A percentile compares a stretch with the other conserved stretches of the same genome.
phyloP scores from a whole-genome alignment of 2,888 invertebrate species.

The Drosophila fulvimacula region DNA sequence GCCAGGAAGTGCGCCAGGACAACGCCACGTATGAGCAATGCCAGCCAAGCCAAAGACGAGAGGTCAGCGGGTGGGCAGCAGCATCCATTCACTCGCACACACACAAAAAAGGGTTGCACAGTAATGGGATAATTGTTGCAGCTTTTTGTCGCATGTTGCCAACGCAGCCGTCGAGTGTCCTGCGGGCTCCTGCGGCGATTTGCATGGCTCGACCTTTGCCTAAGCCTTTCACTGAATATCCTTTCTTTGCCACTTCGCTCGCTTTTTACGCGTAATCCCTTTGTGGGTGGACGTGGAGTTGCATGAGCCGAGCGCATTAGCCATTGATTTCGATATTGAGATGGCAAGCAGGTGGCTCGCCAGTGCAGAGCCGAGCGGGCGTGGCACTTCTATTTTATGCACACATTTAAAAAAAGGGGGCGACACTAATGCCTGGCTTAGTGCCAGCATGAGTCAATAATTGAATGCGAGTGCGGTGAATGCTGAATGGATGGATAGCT shows the following conservation, averaged over 20 bases:
- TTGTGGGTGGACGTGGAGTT: conserved; percentile 69
- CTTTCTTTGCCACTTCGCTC: conserved; percentile 18
- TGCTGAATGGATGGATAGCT: conserved; percentile 14
- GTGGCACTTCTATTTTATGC: background rate
- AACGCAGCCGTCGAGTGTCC: conserved; percentile 56
- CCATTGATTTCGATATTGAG: conserved; percentile 78
- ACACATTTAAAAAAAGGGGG: conserved; percentile 2
- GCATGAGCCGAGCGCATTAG: conserved; percentile 77
- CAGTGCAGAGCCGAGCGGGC: background rate
- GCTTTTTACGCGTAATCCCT: conserved; percentile 57
- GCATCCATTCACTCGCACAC: background rate
- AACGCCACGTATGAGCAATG: conserved; percentile 71
- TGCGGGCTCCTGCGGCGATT: conserved; percentile 67
- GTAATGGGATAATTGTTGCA: conserved; percentile 80
- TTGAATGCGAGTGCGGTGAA: conserved; percentile 62
- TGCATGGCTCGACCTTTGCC: conserved; percentile 66
- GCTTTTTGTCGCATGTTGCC: conserved; percentile 66
- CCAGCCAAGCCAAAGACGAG: conserved; percentile 1
- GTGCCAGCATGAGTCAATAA: conserved; percentile 82
- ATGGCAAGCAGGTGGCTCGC: conserved; percentile 13
- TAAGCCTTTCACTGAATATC: conserved; percentile 59
- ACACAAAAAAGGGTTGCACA: conserved; percentile 69
- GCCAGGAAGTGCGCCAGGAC: conserved; percentile 65
- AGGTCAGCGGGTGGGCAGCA: conserved; percentile 60
- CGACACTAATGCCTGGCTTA: conserved; percentile 70